Evolutionary conservation across 2,113 vertebrate genomes (phyloP), one percentile per base, ranked within the genome.

Genomic region (Brachionichthys hirsutus): DNA sequence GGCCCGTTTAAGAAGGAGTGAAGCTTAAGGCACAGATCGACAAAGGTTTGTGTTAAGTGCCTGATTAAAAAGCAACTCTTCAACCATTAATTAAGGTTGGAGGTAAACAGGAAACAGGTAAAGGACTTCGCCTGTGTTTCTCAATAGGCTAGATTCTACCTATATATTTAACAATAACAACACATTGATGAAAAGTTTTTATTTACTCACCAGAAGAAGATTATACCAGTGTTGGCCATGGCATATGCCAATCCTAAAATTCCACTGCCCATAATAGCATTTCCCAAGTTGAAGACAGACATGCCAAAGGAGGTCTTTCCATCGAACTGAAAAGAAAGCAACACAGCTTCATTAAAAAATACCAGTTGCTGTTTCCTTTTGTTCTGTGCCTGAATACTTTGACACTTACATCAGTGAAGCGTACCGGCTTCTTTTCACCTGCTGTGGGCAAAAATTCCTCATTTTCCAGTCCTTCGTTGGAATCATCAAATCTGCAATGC

Each of bases 181-280:
- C 11, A 1, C 50, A 18, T 9, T 42, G 10, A 54, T 51, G 9
- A 46, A 17, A n/a, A n/a, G n/a, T n/a, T n/a, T n/a, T 12, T 13
- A n/a, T 62, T 61, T 75, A 94, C 96, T 98, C 87, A 98, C 97
- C 95, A 87, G 88, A 99, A 99, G 45, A 99, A 94, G 65, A 98
- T 76, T 58, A 99, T 92, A 73, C 97, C 97, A 0, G 97, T 98
- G 82, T 99, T 98, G 72, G 97, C 95, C 97, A 99, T 98, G 78
- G 97, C 96, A 1, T 97, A 98, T n/a, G 97, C 94, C 71, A 99
- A 89, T 46, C 96, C 97, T 82, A 98, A 91, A 87, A 99, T 99
- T 50, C 97, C 97, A 3, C 97, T 99, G 82, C 97, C 97, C 97
- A 98, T 99, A 73, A 99, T 99, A 63, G 97, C 97, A 1, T 99